These are phyloP conservation scores for Apamea monoglypha DNA, from an alignment of 2,888 invertebrate species.

Conservation along the genomic window DNA sequence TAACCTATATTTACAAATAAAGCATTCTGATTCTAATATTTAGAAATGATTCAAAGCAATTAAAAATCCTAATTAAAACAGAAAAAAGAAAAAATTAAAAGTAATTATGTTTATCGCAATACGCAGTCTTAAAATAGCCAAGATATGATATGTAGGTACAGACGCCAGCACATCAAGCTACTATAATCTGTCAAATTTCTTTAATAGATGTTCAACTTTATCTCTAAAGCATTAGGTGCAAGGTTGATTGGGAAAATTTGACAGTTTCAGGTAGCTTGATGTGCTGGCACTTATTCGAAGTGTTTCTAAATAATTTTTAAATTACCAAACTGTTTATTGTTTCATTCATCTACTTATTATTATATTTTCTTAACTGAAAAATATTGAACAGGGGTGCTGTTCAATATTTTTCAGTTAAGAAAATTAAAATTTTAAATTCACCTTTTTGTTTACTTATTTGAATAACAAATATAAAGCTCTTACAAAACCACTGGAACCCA, in stretches of 20 bases:
- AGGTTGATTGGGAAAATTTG: too few relatives aligned
- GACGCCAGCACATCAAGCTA: too few relatives aligned
- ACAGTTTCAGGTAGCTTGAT: too few relatives aligned
- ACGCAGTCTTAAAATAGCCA: background rate
- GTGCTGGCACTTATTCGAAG: background rate
- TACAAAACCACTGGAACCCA: conserved; percentile 12
- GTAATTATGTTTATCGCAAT: background rate
- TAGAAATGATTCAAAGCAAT: background rate
- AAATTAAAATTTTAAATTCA: conserved; percentile 13
- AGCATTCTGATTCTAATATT: too few relatives aligned
- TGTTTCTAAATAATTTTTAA: background rate
- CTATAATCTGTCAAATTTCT: too few relatives aligned
- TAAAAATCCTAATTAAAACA: background rate
- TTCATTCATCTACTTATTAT: background rate
- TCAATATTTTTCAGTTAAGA: background rate
- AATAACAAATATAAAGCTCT: conserved; percentile 38
- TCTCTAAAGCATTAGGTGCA: too few relatives aligned
- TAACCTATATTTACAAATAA: too few relatives aligned
- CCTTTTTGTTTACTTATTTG: conserved; percentile 18
- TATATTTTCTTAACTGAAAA: too few relatives aligned
- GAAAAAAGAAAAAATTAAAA: background rate
- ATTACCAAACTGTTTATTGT: background rate
- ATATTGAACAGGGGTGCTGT: too few relatives aligned
- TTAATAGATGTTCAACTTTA: too few relatives aligned
- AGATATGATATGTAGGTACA: too few relatives aligned